Evolutionary conservation across 2,113 vertebrate genomes (phyloP).

Genomic region (Morone chrysops): DNA sequence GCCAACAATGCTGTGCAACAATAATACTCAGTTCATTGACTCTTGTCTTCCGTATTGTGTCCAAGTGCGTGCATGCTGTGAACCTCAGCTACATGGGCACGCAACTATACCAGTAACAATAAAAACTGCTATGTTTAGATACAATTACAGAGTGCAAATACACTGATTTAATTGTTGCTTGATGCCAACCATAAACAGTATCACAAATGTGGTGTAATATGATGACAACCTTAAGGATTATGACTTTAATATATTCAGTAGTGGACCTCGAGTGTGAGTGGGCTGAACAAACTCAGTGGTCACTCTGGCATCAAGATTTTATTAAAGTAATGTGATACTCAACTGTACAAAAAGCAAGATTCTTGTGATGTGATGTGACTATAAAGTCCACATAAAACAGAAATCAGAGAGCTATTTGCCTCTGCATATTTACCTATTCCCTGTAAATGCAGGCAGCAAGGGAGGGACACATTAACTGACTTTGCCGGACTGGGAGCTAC

Average conservation of each 20-base stretch:
- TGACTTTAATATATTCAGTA: neutral
- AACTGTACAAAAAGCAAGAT: neutral
- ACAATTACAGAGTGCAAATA: neutral
- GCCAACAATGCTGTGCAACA: neutral
- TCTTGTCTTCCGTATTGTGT: neutral
- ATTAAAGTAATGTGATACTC: slow-evolving; percentile 1
- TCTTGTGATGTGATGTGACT: neutral
- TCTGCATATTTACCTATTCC: too few relatives aligned
- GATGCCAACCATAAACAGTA: too few relatives aligned
- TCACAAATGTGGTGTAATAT: neutral
- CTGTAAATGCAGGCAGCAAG: too few relatives aligned
- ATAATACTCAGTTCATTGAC: neutral
- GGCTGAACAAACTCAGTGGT: neutral
- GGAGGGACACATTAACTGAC: too few relatives aligned
- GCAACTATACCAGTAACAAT: neutral
- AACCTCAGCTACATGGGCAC: too few relatives aligned
- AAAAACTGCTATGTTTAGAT: neutral
- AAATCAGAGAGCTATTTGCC: too few relatives aligned
- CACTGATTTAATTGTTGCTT: neutral
- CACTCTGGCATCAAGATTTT: slow-evolving; percentile 3
- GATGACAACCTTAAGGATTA: neutral
- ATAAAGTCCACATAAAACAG: neutral
- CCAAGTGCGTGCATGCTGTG: neutral
- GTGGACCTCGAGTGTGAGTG: neutral
- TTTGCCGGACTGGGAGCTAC: too few relatives aligned